These are phyloP conservation scores for Pristionchus maxplancki DNA, from an alignment of 2,888 invertebrate genomes.

Conservation along the genomic window DNA sequence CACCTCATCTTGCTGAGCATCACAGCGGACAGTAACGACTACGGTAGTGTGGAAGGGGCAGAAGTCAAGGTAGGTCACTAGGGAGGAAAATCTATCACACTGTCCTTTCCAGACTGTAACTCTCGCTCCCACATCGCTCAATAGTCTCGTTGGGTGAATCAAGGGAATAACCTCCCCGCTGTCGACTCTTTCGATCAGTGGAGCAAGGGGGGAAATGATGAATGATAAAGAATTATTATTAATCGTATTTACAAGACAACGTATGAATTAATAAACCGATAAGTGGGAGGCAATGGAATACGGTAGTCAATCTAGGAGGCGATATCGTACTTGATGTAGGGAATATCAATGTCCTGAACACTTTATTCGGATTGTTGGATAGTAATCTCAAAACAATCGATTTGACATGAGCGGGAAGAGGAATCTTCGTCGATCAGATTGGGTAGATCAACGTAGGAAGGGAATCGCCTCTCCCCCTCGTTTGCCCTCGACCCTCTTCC, in stretches of 20 bases:
- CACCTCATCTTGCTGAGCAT: conserved; percentile 29
- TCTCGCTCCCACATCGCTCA: conserved; percentile 12
- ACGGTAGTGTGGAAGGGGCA: conserved; percentile 8
- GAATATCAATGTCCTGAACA: conserved; percentile 97
- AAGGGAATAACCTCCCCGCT: no score
- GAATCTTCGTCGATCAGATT: conserved; percentile 90
- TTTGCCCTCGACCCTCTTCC: background rate
- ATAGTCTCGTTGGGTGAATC: no score
- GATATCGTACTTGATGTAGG: conserved; percentile 92
- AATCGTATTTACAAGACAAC: background rate
- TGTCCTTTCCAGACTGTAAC: conserved; percentile 37
- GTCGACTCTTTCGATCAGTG: no score
- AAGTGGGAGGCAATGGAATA: no score
- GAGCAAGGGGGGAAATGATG: no score
- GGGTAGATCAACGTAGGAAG: conserved; percentile 1
- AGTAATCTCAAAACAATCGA: conserved; percentile 91
- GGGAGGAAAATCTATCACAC: background rate
- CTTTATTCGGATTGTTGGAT: conserved; percentile 79
- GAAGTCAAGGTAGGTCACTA: conserved; percentile 18
- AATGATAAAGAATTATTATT: background rate
- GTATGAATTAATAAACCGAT: conserved; percentile 24
- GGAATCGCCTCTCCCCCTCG: background rate
- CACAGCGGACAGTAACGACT: background rate
- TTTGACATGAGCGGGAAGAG: conserved; percentile 91
- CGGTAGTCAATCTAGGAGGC: background rate